Conservation (phyloP, 1,140 invertebrate species). For the Monochamus saltuarius region DNA sequence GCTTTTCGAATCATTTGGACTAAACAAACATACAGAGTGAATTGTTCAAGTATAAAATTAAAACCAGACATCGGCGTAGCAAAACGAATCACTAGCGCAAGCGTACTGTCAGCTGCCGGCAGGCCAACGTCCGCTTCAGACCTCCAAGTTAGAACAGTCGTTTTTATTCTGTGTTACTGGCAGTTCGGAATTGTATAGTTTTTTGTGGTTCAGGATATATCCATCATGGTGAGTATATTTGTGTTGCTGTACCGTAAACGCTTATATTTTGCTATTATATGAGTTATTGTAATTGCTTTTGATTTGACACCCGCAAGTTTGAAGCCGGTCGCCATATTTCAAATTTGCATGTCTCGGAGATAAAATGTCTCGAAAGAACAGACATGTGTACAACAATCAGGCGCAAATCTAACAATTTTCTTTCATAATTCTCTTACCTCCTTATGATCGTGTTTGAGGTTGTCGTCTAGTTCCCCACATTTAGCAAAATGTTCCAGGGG, state of each 20-base stretch:
- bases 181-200: slow-evolving; percentile 43
- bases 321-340: slow-evolving; percentile 38
- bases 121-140: slow-evolving; percentile 50
- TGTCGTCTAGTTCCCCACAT: not conserved
- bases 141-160: slow-evolving; percentile 39
- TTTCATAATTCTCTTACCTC: not conserved
- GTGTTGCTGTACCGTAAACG: slow-evolving; percentile 13
- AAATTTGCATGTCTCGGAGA: slow-evolving; percentile 16
- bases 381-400: not conserved
- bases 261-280: slow-evolving; percentile 13
- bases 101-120: slow-evolving; percentile 42
- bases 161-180: slow-evolving; percentile 41
- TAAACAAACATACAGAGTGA: slow-evolving; percentile 3
- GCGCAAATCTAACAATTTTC: not conserved
- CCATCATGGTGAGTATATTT: slow-evolving; percentile 47
- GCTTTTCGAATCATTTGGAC: slow-evolving; percentile 3
- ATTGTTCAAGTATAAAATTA: slow-evolving; percentile 13
- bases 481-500: not conserved
- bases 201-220: slow-evolving; percentile 42
- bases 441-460: not conserved
- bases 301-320: slow-evolving; percentile 30
- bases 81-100: slow-evolving; percentile 16
- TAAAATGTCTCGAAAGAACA: not conserved
- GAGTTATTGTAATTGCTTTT: slow-evolving; percentile 4
- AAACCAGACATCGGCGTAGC: slow-evolving; percentile 22